A percentile compares a stretch with the other conserved stretches of the same genome.
phyloP scores from a whole-genome alignment of 2,888 invertebrate genomes.

The Nomada goodeniana region DNA sequence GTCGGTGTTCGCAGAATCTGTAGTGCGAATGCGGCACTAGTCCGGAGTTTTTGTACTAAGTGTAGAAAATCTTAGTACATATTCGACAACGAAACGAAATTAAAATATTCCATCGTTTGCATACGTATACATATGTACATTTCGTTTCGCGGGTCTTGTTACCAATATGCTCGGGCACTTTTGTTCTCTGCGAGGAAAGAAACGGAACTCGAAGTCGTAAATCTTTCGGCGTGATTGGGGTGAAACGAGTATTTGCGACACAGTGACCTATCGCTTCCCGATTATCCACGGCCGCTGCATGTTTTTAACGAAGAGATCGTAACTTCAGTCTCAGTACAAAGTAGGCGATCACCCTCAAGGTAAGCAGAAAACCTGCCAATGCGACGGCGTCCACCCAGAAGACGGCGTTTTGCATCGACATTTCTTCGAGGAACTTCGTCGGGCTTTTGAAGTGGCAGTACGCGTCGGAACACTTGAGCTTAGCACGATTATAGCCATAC shows the following conservation, averaged over 20 bases:
- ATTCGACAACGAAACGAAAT: neutral
- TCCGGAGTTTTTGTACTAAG: neutral
- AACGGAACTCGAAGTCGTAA: neutral
- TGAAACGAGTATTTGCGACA: conserved; percentile 9
- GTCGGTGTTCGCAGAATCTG: neutral
- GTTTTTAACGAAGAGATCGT: conserved; percentile 83
- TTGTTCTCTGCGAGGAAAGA: neutral
- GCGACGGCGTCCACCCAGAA: conserved; percentile 94
- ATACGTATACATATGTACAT: neutral
- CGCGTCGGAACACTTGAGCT: conserved; percentile 92
- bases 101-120: conserved; percentile 1
- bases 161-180: neutral
- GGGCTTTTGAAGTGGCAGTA: conserved; percentile 94
- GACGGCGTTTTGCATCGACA: conserved; percentile 91
- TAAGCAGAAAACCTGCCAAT: conserved; percentile 91
- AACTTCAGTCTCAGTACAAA: conserved; percentile 93
- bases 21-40: neutral
- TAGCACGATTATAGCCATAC: conserved; percentile 94
- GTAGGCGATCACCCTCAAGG: conserved; percentile 91
- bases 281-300: conserved; percentile 42
- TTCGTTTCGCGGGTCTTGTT: neutral
- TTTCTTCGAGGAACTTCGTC: conserved; percentile 92
- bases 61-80: conserved; percentile 12
- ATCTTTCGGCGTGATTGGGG: neutral
- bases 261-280: conserved; percentile 48